A percentile compares a stretch with the other conserved stretches of the same genome.
Conservation (phyloP, 2,888 invertebrate genomes). For the Sclerodermus sp. region DNA sequence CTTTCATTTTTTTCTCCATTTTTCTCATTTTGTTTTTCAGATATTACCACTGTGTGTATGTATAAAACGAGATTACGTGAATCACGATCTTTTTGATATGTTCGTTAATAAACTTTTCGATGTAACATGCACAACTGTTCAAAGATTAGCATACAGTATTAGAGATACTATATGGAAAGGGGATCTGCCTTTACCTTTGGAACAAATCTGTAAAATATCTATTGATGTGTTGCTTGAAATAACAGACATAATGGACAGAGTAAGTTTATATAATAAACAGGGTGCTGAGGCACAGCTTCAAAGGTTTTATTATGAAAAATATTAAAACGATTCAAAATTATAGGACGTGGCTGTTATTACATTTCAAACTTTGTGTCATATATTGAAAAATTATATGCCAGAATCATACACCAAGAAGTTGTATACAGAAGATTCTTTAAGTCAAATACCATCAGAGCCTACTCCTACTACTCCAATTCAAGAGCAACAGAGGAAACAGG, state of each 20-base stretch:
- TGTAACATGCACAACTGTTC: constrained; percentile 66
- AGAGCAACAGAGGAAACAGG: constrained; percentile 25
- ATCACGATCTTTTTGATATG: constrained; percentile 62
- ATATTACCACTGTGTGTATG: constrained; percentile 65
- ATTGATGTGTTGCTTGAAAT: constrained; percentile 63
- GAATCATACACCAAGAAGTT: constrained; percentile 4
- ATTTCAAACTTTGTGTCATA: constrained; percentile 51
- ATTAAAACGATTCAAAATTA: no score
- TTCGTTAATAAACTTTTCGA: constrained; percentile 66
- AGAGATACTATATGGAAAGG: constrained; percentile 60
- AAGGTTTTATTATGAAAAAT: no score
- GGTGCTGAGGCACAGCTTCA: no score
- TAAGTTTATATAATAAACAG: no score
- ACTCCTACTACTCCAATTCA: no score
- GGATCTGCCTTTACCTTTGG: constrained; percentile 48
- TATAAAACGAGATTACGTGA: constrained; percentile 46
- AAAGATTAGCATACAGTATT: constrained; percentile 64
- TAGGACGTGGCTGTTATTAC: constrained; percentile 53
- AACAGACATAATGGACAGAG: constrained; percentile 57
- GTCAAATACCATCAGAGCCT: no score
- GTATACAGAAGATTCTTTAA: no score
- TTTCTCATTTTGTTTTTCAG: no score
- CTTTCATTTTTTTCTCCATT: no score
- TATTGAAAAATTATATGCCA: constrained; percentile 46
- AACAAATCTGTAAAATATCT: constrained; percentile 52